Evolutionary conservation across 2,888 invertebrate species (phyloP), one percentile per base, ranked within the genome.

Genomic region (Dicyrtoma fusca): DNA sequence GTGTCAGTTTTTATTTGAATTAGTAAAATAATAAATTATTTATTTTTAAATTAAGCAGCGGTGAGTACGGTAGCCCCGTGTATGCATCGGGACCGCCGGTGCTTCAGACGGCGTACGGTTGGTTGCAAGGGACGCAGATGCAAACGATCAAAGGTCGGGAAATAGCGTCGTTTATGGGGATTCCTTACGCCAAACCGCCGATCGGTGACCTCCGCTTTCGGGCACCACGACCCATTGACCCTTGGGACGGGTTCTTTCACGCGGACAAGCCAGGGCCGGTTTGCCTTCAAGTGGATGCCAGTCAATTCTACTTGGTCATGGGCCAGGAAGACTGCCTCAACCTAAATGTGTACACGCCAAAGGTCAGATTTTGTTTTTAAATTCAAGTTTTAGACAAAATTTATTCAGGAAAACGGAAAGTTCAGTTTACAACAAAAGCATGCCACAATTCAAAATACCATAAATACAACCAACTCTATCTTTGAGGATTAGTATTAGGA

Each of bases 221-320:
- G 6, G 74, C 69, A 3, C 95, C 95, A 14, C 89, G 92, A 68
- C 92, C 93, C 14, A 88, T 92, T 73, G 92, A 92, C 77, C 91
- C 92, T 0, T 94, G 94, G 94, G 90, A 91, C 82, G 92, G 92
- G 0, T 89, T 93, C 19, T 21, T 65, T 23, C 44, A 74, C 23
- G 75, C 76, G 0, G 74, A 78, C 57, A 65, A 68, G 42, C 75
- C 75, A 14, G 61, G 72, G 0, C 69, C 55, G 2, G 71, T 72
- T 51, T 78, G 78, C 61, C 72, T 78, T n/a, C 78, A 78, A 53
- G 44, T 78, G 62, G 77, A 77, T 55, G 65, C 74, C 14, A 25
- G 66, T 0, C 74, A 75, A 51, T 51, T 70, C 21, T 59, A 74
- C 14, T 49, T 45, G 44, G 74, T 76, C 11, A 47, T 71, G 57